These are phyloP conservation scores for Damaliscus lunatus DNA, from an alignment of 2,113 vertebrate species.

Conservation along the genomic window DNA sequence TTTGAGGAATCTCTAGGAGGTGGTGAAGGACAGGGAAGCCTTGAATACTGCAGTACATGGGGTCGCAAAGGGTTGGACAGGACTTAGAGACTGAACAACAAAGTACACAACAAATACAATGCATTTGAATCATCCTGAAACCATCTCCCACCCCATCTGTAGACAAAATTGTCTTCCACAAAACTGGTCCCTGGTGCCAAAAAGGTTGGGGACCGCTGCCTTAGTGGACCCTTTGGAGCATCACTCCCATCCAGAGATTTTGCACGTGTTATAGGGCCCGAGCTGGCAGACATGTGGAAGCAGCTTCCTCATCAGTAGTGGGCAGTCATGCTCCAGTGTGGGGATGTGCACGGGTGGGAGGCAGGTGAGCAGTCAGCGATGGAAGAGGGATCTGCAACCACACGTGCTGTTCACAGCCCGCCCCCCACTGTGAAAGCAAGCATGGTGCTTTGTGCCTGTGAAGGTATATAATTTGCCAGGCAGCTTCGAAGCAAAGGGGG, in stretches of 20 bases:
- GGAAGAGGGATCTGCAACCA: background rate
- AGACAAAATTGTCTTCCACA: background rate
- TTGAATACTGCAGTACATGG: background rate
- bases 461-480: background rate
- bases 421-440: background rate
- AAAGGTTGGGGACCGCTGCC: background rate
- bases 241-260: background rate
- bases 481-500: background rate
- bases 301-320: accelerated
- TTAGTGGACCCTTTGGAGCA: background rate
- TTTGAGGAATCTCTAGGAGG: background rate
- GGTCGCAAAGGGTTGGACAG: background rate
- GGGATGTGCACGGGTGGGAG: accelerated
- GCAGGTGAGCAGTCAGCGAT: background rate
- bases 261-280: no score
- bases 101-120: background rate
- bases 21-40: background rate
- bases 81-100: background rate
- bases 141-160: background rate
- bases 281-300: background rate
- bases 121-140: background rate
- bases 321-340: background rate
- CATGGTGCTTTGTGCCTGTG: background rate
- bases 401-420: accelerated
- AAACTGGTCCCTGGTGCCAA: background rate